phyloP scores from a whole-genome alignment of 2,797 vertebrate genomes.

The Macropodus opercularis region DNA sequence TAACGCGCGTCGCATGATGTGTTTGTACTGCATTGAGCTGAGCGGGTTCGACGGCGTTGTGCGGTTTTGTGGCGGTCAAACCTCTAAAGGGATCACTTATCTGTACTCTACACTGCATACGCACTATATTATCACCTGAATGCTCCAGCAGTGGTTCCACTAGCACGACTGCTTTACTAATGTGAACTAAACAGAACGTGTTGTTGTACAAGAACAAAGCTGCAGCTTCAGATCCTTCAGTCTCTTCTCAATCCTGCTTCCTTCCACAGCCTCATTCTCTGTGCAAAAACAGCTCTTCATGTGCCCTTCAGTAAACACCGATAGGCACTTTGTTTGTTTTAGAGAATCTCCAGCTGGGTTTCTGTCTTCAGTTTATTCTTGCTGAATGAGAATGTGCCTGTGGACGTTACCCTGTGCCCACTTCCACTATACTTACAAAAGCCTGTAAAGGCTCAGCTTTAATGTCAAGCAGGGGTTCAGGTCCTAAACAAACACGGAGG shows the following conservation, averaged over 20 bases:
- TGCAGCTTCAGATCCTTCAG: conserved; percentile 16
- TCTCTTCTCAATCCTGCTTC: neutral
- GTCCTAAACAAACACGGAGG: conserved; percentile 18
- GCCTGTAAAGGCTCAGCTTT: conserved; percentile 18
- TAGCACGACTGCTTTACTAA: conserved; percentile 2
- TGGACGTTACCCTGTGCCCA: conserved; percentile 31
- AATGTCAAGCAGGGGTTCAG: conserved; percentile 7
- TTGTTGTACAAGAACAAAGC: conserved; percentile 19
- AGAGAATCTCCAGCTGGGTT: conserved; percentile 14
- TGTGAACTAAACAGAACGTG: conserved; percentile 9
- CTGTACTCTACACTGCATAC: neutral
- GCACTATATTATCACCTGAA: conserved; percentile 6
- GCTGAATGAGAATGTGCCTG: conserved; percentile 14
- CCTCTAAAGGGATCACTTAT: conserved; percentile 1
- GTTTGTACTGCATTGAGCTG: conserved; percentile 33
- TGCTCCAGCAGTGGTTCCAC: conserved; percentile 12
- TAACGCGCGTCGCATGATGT: conserved; percentile 49
- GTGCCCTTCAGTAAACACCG: conserved; percentile 18
- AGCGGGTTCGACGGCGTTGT: conserved; percentile 7
- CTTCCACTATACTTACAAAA: conserved; percentile 24
- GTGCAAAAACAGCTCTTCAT: conserved; percentile 48
- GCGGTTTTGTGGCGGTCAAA: neutral
- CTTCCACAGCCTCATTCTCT: conserved; percentile 31
- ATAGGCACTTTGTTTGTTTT: conserved; percentile 18
- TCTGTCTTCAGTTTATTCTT: neutral